Base-by-base conservation (phyloP, 2,888 invertebrate species). In the Gnatocerus cornutus region DNA sequence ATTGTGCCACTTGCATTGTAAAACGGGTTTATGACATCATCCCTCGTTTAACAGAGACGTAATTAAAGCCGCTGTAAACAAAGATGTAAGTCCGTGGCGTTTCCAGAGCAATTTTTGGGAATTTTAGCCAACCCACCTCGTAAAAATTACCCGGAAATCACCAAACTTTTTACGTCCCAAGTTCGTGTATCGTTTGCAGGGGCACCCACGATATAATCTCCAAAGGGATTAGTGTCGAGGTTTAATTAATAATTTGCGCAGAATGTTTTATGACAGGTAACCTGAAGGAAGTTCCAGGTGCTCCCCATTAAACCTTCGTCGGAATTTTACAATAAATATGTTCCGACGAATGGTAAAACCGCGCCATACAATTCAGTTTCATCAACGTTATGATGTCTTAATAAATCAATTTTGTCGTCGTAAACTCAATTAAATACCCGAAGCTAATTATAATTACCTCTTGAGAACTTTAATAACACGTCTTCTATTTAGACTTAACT, bases 221-320 rank as follows among this genome's bases (percentile, higher is more conserved):
- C 71, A 68, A 62, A 46, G 66, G 74, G 72, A 71, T 75, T 73
- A 75, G 39, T 68, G 73, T 68, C 68, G 72, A 65, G 72, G 62
- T 76, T 73, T 76, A 76, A 76, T 76, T 76, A 76, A 73, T 76
- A 76, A 76, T 74, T 72, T 71, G 67, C 72, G 46, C 50, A 58
- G 48, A 71, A 68, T 68, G 72, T 71, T 73, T 74, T 73, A 75
- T 68, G 59, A 71, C 71, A 74, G 71, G 73, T 73, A 69, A 74
- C 65, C 68, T 58, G 62, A 65, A 68, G 61, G 13, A 73, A 72
- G 73, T 72, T 74, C 43, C 72, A 74, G 71, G 70, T 74, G 71
- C 65, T 62, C 50, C 41, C 33, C 50, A 48, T 68, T 59, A 61
- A 64, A 68, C 33, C 69, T 72, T 72, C 72, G 41, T 53, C 66